These are phyloP conservation scores for Lepisosteus osseus DNA, from an alignment of 2,113 vertebrate genomes.

Conservation along the genomic window DNA sequence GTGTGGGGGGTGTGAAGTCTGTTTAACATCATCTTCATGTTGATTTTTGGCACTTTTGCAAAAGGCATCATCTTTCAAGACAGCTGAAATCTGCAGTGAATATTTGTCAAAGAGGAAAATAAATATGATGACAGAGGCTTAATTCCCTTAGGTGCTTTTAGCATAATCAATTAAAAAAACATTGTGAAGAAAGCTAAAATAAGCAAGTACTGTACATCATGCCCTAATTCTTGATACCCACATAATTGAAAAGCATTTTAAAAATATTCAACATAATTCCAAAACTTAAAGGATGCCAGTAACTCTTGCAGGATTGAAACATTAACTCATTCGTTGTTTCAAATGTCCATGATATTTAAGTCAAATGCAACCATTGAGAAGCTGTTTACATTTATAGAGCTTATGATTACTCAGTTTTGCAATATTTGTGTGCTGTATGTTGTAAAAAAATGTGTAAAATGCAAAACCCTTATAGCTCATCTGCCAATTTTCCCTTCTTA, in stretches of 20 bases:
- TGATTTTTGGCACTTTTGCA: neutral
- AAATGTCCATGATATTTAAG: too few relatives aligned
- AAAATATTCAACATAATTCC: neutral
- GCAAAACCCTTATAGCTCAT: too few relatives aligned
- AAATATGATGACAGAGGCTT: neutral
- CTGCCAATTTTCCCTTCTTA: too few relatives aligned
- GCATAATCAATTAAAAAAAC: constrained; percentile 1
- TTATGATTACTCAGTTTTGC: too few relatives aligned
- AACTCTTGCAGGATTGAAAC: too few relatives aligned
- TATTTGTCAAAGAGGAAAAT: neutral
- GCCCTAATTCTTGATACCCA: neutral
- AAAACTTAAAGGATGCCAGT: neutral
- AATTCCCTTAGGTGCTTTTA: constrained; percentile 5
- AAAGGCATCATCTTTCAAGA: neutral
- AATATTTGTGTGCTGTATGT: too few relatives aligned
- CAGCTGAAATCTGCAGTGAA: neutral
- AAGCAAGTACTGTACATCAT: neutral
- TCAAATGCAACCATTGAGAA: too few relatives aligned
- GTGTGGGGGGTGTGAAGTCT: neutral
- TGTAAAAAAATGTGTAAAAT: too few relatives aligned
- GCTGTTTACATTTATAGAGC: too few relatives aligned
- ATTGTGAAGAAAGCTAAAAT: neutral
- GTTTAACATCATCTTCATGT: neutral
- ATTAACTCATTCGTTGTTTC: too few relatives aligned
- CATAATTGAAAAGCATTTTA: neutral